phyloP scores from a whole-genome alignment of 2,113 vertebrate genomes.

The human (Homo sapiens) region GRCh38 chr17:56024501-56025000 shows the following conservation, averaged over 20 bases:
- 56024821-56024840: not conserved
- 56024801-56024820: not conserved
- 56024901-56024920: not conserved
- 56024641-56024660: not conserved
- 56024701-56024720: slow-evolving; percentile 1
- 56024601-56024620: not conserved
- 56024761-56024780: not conserved
- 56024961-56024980: not conserved
- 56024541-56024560: not conserved
- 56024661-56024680: not conserved
- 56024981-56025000: not conserved
- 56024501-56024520: not conserved
- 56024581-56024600: not conserved
- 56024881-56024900: not conserved
- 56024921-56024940: not conserved
- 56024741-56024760: not conserved
- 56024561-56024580: not conserved
- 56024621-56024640: slow-evolving; percentile 9
- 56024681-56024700: not conserved
- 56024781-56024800: not conserved
- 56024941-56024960: not conserved
- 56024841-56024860: not conserved
- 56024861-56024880: not conserved
- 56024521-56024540: not conserved
- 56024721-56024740: not conserved